Evolutionary conservation across 2,113 vertebrate species (phyloP), one percentile per base, ranked within the genome.

Genomic region (Lepus timidus): DNA sequence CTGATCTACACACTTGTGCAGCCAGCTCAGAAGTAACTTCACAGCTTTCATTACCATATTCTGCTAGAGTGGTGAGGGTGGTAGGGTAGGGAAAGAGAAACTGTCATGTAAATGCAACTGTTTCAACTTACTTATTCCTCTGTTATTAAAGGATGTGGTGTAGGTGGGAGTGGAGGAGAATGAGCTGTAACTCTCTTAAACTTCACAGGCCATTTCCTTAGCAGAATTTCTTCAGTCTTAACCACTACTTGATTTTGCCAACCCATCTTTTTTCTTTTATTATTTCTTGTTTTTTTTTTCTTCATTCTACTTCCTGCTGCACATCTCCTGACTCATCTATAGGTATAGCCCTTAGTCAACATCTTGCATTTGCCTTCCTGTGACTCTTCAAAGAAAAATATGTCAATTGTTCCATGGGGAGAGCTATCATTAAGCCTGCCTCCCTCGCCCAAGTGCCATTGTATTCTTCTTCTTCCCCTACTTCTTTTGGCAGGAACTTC

Each of bases 61-160:
- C 80, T 89, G 1, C 9, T 44, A 17, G 11, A 76, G 62, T 39
- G 65, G 39, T 90, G n/a, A 9, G 33, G 17, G 51, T 75, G 8
- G 0, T 0, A 27, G 29, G 14, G 17, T 36, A n/a, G n/a, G 58
- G 36, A 90, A 31, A 91, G 33, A 86, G 52, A 64, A 84, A 94
- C 12, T 80, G 17, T 74, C 33, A 87, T 49, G 27, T 68, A 83
- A 86, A 36, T 87, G 16, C 79, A 11, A 2, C 16, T 92, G 22
- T 87, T 94, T 95, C 83, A 83, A 78, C 10, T 86, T 91, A 71
- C 1, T 36, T 76, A 61, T 94, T 92, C 27, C 20, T 81, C 25
- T 65, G 83, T 61, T 94, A 88, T 80, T 84, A 87, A 87, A 93
- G 64, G 23, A 82, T 95, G 9, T 79, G 31, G 51, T 92, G 27